Evolutionary conservation across 2,888 invertebrate genomes (phyloP).

Genomic region (Brenthis daphne): DNA sequence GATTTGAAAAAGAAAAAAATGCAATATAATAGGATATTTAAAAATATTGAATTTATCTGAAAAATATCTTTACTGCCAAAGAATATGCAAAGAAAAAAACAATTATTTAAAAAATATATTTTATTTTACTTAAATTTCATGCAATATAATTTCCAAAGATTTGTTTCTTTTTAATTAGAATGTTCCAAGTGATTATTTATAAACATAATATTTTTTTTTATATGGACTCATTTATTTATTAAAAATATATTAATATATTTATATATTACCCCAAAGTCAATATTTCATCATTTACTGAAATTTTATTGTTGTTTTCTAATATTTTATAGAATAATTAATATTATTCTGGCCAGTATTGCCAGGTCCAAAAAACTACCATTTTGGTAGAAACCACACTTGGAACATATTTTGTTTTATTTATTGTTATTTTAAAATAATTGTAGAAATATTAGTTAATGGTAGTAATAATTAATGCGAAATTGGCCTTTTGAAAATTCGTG

Average conservation of each 20-base stretch:
- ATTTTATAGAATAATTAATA: too few species aligned
- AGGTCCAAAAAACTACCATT: constrained; percentile 13
- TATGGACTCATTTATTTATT: neutral
- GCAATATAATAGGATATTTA: too few species aligned
- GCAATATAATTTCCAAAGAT: constrained; percentile 61
- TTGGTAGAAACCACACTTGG: constrained; percentile 12
- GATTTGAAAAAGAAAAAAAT: too few species aligned
- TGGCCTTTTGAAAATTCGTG: constrained; percentile 73
- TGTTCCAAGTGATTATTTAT: constrained; percentile 5
- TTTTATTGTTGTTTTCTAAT: too few species aligned
- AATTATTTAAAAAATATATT: constrained; percentile 17
- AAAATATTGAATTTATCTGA: constrained; percentile 1
- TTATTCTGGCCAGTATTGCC: constrained; percentile 10
- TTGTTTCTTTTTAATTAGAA: constrained; percentile 40
- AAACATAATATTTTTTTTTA: neutral
- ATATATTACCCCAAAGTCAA: too few species aligned
- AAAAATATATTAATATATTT: too few species aligned
- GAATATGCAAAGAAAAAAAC: constrained; percentile 52
- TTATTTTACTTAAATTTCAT: constrained; percentile 42
- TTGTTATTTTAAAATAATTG: constrained; percentile 39
- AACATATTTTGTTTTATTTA: constrained; percentile 44
- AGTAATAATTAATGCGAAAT: constrained; percentile 50
- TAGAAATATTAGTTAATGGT: constrained; percentile 43
- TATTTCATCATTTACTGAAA: too few species aligned
- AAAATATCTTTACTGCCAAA: constrained; percentile 54